phyloP scores from a whole-genome alignment of 2,888 invertebrate genomes.

The Hermodice carunculata region DNA sequence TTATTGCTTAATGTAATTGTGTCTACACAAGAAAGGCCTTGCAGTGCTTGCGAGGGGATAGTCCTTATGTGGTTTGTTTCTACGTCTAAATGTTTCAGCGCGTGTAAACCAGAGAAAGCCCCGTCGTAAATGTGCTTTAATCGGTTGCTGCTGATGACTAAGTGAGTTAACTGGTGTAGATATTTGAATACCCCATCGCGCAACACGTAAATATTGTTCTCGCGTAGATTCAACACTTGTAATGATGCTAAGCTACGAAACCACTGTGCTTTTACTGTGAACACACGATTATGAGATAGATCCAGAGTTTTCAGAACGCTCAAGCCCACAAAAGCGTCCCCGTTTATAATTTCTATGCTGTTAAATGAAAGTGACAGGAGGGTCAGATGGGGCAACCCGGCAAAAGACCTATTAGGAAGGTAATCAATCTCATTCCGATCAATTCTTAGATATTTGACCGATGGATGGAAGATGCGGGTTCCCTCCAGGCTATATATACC shows the following conservation, averaged over 20 bases:
- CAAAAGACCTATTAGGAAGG: slow-evolving; percentile 26
- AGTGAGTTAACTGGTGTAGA: slow-evolving; percentile 12
- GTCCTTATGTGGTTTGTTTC: slow-evolving; percentile 24
- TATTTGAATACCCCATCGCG: slow-evolving; percentile 20
- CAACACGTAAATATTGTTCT: slow-evolving; percentile 38
- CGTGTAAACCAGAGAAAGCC: slow-evolving; percentile 27
- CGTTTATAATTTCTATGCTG: slow-evolving; percentile 29
- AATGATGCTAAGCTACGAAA: slow-evolving; percentile 19
- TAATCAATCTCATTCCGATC: slow-evolving; percentile 26
- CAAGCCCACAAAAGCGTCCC: slow-evolving; percentile 17
- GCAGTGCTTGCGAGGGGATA: slow-evolving; percentile 24
- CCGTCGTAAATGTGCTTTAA: slow-evolving; percentile 25
- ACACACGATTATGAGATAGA: slow-evolving; percentile 17
- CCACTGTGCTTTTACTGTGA: slow-evolving; percentile 32
- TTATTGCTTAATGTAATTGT: slow-evolving; percentile 33
- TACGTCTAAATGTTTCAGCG: slow-evolving; percentile 21
- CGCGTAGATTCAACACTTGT: slow-evolving; percentile 22
- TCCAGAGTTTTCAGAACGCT: not conserved
- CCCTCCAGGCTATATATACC: slow-evolving; percentile 16
- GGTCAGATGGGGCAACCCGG: not conserved
- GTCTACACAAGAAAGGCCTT: slow-evolving; percentile 6
- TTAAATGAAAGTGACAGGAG: slow-evolving; percentile 23
- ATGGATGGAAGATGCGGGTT: slow-evolving; percentile 3
- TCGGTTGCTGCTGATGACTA: slow-evolving; percentile 33
- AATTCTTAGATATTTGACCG: too few relatives aligned